Conservation (phyloP, 2,888 invertebrate genomes). For the Tenodera sinensis region DNA sequence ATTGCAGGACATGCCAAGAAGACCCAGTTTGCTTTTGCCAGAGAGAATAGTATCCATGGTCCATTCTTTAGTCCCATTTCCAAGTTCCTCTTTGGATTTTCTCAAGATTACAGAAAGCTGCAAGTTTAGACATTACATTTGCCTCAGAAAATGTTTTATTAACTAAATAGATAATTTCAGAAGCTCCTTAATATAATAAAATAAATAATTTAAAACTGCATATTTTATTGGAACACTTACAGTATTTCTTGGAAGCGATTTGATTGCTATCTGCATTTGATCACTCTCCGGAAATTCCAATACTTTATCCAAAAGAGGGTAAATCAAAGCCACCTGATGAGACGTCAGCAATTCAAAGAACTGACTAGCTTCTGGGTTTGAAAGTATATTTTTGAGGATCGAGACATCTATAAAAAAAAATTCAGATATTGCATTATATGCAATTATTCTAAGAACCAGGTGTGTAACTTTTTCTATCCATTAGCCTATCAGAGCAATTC, state of each 20-base stretch:
- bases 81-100: neutral
- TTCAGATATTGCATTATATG: too few relatives aligned
- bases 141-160: neutral
- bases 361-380: slow-evolving; percentile 22
- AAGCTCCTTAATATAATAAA: neutral
- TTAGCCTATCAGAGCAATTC: too few relatives aligned
- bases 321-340: neutral
- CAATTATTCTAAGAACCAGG: too few relatives aligned
- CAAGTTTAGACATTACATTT: neutral
- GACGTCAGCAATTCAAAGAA: slow-evolving; percentile 22
- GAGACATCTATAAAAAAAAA: neutral
- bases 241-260: slow-evolving; percentile 17
- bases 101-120: slow-evolving; percentile 24
- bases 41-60: slow-evolving; percentile 12
- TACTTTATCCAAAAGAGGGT: neutral
- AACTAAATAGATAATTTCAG: neutral
- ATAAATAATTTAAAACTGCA: too few relatives aligned
- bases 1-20: slow-evolving; percentile 27
- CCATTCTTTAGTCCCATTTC: neutral
- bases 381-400: slow-evolving; percentile 20
- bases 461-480: too few relatives aligned
- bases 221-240: slow-evolving; percentile 4
- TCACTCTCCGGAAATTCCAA: neutral
- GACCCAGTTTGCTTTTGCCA: neutral
- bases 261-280: slow-evolving; percentile 10